Percentiles rank a stretch among this genome's conserved stretches.
Evolutionary conservation across 2,113 vertebrate genomes (phyloP).

Genomic region (Furnarius figulus): DNA sequence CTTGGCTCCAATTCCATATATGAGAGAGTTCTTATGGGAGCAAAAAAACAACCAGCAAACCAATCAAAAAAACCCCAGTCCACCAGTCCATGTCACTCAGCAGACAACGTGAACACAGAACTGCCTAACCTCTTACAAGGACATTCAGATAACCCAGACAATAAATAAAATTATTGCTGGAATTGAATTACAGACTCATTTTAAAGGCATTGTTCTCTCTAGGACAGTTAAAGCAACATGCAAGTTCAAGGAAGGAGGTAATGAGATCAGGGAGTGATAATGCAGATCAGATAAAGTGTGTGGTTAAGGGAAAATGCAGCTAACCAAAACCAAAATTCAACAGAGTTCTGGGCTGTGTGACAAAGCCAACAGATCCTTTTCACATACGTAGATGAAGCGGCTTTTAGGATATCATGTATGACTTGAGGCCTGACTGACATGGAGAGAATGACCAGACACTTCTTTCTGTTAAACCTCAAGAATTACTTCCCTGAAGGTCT

Average conservation of each 20-base stretch:
- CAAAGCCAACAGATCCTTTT: conserved; percentile 22
- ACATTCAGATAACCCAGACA: background rate
- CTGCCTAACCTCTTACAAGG: background rate
- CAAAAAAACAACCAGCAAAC: background rate
- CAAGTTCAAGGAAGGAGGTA: conserved; percentile 5
- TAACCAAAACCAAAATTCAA: conserved; percentile 8
- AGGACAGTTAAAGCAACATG: background rate
- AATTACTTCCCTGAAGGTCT: background rate
- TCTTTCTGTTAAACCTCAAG: conserved; percentile 23
- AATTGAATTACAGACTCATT: background rate
- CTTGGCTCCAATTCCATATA: background rate
- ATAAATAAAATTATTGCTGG: background rate
- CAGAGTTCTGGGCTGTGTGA: background rate
- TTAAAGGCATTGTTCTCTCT: background rate
- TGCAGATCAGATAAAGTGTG: conserved; percentile 3
- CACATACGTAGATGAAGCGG: background rate
- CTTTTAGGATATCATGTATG: background rate
- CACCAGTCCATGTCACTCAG: background rate
- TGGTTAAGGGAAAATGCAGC: background rate
- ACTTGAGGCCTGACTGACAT: background rate
- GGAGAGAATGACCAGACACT: background rate
- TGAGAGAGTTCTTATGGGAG: background rate
- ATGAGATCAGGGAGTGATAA: conserved; percentile 43
- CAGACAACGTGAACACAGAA: background rate
- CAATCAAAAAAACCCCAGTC: accelerated